These are phyloP conservation scores for Tragulus kanchil DNA, from an alignment of 2,113 vertebrate species.

Conservation along the genomic window DNA sequence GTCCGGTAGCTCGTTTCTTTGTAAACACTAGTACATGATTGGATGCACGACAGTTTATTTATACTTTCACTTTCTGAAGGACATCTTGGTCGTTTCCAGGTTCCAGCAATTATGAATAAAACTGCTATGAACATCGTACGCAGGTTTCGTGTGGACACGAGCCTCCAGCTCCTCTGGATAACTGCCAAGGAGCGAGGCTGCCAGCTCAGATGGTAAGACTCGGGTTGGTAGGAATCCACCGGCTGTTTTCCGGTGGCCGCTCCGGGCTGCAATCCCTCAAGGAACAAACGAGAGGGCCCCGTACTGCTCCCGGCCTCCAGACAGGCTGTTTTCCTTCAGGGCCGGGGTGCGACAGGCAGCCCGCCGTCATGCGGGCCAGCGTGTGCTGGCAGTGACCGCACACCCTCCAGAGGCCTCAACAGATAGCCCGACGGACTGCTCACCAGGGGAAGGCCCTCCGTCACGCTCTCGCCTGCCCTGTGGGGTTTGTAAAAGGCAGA, in stretches of 20 bases:
- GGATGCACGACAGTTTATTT: not conserved
- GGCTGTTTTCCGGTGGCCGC: not conserved
- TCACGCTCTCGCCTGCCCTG: not conserved
- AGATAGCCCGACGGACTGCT: not conserved
- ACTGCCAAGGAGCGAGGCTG: too few species aligned
- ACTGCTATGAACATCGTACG: too few species aligned
- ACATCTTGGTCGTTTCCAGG: not conserved
- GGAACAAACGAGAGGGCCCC: not conserved
- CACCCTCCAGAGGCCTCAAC: rapidly evolving
- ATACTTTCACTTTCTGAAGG: not conserved
- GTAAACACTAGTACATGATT: too few species aligned
- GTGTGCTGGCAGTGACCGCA: not conserved
- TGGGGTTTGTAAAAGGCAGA: not conserved
- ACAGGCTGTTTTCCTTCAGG: not conserved
- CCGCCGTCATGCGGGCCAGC: not conserved
- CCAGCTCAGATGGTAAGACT: rapidly evolving
- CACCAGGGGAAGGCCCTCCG: not conserved
- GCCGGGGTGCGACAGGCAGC: not conserved
- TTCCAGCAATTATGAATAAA: not conserved
- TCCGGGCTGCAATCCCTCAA: not conserved
- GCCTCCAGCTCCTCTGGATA: not conserved
- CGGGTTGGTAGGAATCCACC: not conserved
- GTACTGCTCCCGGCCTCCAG: not conserved
- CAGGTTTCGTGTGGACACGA: not conserved
- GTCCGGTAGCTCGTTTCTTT: not conserved